phyloP scores from a whole-genome alignment of 2,797 vertebrate genomes.

The Rhinophrynus dorsalis region DNA sequence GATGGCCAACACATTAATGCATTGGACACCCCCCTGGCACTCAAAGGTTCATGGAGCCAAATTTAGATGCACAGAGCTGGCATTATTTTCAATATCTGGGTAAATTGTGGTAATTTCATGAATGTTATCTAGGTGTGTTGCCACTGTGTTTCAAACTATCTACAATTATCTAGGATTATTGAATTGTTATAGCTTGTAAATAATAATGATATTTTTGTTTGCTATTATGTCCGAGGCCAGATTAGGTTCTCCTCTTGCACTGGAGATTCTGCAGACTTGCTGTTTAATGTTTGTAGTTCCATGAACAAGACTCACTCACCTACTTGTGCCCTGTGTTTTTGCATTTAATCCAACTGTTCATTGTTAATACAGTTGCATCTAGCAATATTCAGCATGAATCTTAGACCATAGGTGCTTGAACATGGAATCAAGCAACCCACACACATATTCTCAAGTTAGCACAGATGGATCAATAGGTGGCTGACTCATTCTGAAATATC shows the following conservation, averaged over 20 bases:
- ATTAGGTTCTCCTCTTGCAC: background rate
- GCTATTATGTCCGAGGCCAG: background rate
- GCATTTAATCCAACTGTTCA: too few relatives aligned
- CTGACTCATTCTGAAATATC: too few relatives aligned
- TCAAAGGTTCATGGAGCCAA: conserved; percentile 8
- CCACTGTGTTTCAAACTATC: background rate
- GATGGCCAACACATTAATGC: too few relatives aligned
- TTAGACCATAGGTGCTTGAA: too few relatives aligned
- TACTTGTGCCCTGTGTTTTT: too few relatives aligned
- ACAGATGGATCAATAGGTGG: too few relatives aligned
- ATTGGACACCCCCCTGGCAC: too few relatives aligned
- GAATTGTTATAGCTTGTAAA: conserved; percentile 32
- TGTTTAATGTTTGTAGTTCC: background rate
- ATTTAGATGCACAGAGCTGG: conserved; percentile 25
- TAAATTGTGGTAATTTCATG: conserved; percentile 8
- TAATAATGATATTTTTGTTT: conserved; percentile 3
- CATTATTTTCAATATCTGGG: conserved; percentile 7
- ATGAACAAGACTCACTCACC: too few relatives aligned
- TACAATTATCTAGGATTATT: background rate
- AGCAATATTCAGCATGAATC: too few relatives aligned
- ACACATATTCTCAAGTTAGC: too few relatives aligned
- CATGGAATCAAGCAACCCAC: too few relatives aligned
- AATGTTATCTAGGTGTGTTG: background rate
- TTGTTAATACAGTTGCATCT: too few relatives aligned
- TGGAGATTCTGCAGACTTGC: conserved; percentile 13